A percentile compares a stretch with the other conserved stretches of the same genome.
phyloP scores from a whole-genome alignment of 2,797 vertebrate genomes.

The Gymnodraco acuticeps region DNA sequence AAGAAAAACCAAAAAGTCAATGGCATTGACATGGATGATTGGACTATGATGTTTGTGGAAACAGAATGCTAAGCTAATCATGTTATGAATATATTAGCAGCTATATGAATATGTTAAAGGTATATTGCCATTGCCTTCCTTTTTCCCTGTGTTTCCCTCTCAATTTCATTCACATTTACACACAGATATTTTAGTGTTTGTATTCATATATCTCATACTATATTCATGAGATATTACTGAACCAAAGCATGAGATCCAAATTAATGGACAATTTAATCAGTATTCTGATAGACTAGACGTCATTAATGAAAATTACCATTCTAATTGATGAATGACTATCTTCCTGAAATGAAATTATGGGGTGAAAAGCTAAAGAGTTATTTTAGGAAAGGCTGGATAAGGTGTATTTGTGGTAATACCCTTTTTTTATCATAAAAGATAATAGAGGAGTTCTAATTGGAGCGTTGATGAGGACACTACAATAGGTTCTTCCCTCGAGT shows the following conservation, averaged over 20 bases:
- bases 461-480: constrained; percentile 82
- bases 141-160: neutral
- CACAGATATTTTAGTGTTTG: constrained; percentile 52
- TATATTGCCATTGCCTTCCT: constrained; percentile 3
- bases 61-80: constrained; percentile 18
- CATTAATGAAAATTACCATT: constrained; percentile 81
- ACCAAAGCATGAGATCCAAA: constrained; percentile 65
- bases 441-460: constrained; percentile 82
- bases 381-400: constrained; percentile 71
- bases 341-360: constrained; percentile 81
- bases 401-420: constrained; percentile 77
- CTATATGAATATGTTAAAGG: constrained; percentile 22
- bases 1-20: constrained; percentile 24
- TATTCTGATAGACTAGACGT: constrained; percentile 62
- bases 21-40: neutral
- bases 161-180: constrained; percentile 21
- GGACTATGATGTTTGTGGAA: constrained; percentile 10
- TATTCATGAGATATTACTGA: constrained; percentile 72
- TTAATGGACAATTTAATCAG: constrained; percentile 74
- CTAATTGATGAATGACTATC: constrained; percentile 81
- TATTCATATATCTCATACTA: constrained; percentile 64
- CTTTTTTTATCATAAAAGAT: constrained; percentile 80
- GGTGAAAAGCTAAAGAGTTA: constrained; percentile 79
- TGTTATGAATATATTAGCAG: constrained; percentile 11
- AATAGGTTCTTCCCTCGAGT: constrained; percentile 76